These are phyloP conservation scores for Arnoldichthys spilopterus DNA, from an alignment of 2,797 vertebrate genomes.

Conservation along the genomic window DNA sequence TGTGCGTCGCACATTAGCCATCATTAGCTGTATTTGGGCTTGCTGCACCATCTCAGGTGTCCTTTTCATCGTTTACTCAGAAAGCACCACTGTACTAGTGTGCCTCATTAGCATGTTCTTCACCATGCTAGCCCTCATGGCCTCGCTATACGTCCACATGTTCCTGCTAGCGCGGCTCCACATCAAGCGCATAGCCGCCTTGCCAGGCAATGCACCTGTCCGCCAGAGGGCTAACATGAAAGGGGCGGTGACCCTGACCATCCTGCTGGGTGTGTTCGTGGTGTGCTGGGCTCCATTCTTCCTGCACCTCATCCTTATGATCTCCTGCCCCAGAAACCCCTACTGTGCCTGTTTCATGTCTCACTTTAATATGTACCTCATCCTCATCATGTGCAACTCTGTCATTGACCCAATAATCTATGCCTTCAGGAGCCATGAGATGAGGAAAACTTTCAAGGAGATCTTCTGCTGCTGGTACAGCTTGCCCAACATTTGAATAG, in stretches of 20 bases:
- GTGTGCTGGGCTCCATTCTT: conserved; percentile 98
- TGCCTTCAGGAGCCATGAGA: conserved; percentile 94
- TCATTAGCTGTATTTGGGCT: conserved; percentile 88
- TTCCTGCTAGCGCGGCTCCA: conserved; percentile 92
- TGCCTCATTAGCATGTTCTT: conserved; percentile 95
- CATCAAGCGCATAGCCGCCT: conserved; percentile 90
- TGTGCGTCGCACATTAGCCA: conserved; percentile 78
- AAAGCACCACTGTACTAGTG: conserved; percentile 90
- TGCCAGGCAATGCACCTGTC: conserved; percentile 84
- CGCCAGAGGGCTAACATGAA: conserved; percentile 93
- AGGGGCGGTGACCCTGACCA: conserved; percentile 93
- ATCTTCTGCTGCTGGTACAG: conserved; percentile 88
- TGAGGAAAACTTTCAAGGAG: conserved; percentile 95
- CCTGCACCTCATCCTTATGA: conserved; percentile 92
- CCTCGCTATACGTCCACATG: conserved; percentile 95
- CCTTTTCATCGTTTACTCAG: conserved; percentile 91
- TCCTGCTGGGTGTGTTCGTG: conserved; percentile 92
- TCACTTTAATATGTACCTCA: conserved; percentile 96
- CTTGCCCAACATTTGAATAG: conserved; percentile 76
- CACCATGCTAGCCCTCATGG: conserved; percentile 95
- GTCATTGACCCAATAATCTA: conserved; percentile 95
- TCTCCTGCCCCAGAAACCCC: conserved; percentile 93
- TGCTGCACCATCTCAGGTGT: conserved; percentile 86
- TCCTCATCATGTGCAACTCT: conserved; percentile 97
- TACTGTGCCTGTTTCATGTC: conserved; percentile 98